Base-by-base conservation (phyloP, 2,113 vertebrate species). In the Cricetomys ansorgei region DNA sequence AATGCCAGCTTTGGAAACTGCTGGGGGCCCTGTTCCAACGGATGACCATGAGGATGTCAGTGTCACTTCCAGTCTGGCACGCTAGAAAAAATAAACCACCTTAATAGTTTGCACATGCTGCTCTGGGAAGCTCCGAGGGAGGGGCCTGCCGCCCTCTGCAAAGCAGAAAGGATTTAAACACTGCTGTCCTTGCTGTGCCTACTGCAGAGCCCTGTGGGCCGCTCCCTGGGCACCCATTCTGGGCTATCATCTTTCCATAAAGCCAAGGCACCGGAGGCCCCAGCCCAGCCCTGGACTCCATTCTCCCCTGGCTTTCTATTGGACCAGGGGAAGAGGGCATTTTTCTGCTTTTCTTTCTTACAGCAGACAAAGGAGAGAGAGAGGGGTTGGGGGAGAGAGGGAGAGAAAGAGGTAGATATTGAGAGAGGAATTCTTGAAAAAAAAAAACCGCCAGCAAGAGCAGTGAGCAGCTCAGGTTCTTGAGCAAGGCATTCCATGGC, bases 21-120 rank as follows among this genome's bases (percentile, higher is more conserved):
- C 0, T 1, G 3, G 91, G 53, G 75, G 70, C 79, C 88, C 73
- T 29, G 86, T 98, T 98, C 98, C 98, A 98, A 98, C 92, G 90
- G 97, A 94, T 79, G 96, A 97, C 98, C 94, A 65, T 94, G 92
- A 94, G 97, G 98, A 97, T 94, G 98, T 97, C 98, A 98, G 72
- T 97, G 97, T 97, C 92, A 7, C 94, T 98, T 98, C 98, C 98
- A 98, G 98, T 97, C 88, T 88, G 96, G 97, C 92, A 70, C 96
- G 96, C 96, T 94, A 94, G 98, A 98, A 94, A 98, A 98, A 98
- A 98, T 98, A 98, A 98, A 98, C 97, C 53, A 4, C 89, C 97
- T 73, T 98, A 98, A 98, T 98, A 92, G 96, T 97, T 98, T 96
- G 94, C 98, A 98, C 97, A 98, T 98, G 98, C 96, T 7, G 96